These are phyloP conservation scores for Acropternis orthonyx DNA, from an alignment of 2,797 vertebrate species.

Conservation along the genomic window DNA sequence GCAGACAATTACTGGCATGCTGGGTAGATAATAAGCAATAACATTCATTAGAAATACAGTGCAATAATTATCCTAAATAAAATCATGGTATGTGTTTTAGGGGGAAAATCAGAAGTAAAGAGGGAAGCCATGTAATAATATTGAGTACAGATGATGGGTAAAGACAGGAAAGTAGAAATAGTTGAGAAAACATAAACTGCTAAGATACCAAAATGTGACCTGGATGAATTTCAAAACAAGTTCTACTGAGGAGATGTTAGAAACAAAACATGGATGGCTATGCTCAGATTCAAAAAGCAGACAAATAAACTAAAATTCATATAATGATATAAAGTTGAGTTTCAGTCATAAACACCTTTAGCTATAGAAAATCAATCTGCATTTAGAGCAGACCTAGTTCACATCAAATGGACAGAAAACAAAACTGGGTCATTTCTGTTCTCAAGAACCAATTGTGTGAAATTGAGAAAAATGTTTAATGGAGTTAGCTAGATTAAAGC, in stretches of 20 bases:
- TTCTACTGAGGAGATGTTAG: neutral
- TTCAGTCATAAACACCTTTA: neutral
- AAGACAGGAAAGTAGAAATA: neutral
- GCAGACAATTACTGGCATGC: neutral
- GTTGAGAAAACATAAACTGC: neutral
- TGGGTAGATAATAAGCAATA: neutral
- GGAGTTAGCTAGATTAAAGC: neutral
- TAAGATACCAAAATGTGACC: neutral
- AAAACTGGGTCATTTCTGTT: neutral
- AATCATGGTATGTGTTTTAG: neutral
- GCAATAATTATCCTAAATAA: neutral
- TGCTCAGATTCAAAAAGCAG: neutral
- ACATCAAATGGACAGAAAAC: neutral
- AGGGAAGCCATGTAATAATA: neutral
- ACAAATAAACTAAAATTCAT: neutral
- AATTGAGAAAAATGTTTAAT: neutral
- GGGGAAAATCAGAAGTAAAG: neutral
- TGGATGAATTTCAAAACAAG: neutral
- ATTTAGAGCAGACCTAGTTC: neutral
- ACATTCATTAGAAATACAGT: neutral
- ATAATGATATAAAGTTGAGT: neutral
- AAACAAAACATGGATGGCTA: neutral
- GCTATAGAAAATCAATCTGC: neutral
- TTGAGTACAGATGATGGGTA: neutral
- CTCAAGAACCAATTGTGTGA: neutral